Evolutionary conservation across 2,113 vertebrate genomes (phyloP).

Genomic region (Oreochromis niloticus): DNA sequence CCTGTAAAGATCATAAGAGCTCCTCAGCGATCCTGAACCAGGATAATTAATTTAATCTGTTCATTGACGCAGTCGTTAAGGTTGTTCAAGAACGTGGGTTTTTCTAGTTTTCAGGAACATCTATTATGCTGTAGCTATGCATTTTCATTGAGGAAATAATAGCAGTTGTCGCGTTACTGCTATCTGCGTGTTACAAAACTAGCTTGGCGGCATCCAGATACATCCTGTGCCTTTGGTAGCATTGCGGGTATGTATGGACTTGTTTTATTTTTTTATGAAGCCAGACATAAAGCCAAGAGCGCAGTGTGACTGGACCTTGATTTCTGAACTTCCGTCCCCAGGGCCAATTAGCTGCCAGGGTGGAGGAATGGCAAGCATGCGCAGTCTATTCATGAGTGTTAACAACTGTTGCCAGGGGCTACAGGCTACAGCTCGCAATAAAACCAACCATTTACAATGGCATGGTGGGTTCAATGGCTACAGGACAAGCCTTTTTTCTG

Average conservation of each 20-base stretch:
- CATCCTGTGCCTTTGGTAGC: not conserved
- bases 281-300: not conserved
- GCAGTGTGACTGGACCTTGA: not conserved
- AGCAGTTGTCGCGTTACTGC: not conserved
- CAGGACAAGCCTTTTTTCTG: not conserved
- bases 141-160: not conserved
- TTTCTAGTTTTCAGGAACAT: not conserved
- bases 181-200: not conserved
- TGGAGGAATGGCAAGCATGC: not conserved
- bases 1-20: not conserved
- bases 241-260: not conserved
- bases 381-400: not conserved
- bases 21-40: not conserved
- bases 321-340: not conserved
- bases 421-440: not conserved
- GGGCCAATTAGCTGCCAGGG: not conserved
- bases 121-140: not conserved
- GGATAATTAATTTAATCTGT: not conserved
- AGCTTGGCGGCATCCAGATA: not conserved
- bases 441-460: not conserved
- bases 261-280: not conserved
- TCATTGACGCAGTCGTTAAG: not conserved
- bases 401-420: not conserved
- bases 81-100: accelerated
- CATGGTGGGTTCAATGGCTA: not conserved